Evolutionary conservation across 1,140 invertebrate species (phyloP).

Genomic region (Drosophila cardini): DNA sequence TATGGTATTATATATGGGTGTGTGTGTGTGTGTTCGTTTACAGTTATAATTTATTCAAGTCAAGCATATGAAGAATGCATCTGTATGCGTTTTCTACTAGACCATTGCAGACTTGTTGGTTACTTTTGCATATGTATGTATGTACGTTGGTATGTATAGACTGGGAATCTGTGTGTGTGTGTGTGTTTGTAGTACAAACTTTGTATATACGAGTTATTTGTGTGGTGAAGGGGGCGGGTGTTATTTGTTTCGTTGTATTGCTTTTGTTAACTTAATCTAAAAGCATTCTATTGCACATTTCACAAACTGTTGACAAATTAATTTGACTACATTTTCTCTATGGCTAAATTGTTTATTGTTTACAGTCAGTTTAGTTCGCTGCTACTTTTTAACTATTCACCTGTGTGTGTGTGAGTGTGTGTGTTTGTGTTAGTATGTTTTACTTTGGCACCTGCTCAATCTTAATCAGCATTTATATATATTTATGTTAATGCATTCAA

Average conservation of each 20-base stretch:
- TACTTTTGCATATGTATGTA: constrained; percentile 27
- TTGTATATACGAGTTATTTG: neutral
- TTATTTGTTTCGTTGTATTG: constrained; percentile 35
- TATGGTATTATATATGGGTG: constrained; percentile 42
- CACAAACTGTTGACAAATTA: constrained; percentile 55
- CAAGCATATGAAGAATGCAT: constrained; percentile 19
- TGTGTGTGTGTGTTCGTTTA: constrained; percentile 36
- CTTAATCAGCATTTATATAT: constrained; percentile 20
- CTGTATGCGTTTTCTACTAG: constrained; percentile 32
- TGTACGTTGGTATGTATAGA: constrained; percentile 27
- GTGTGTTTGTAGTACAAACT: constrained; percentile 16
- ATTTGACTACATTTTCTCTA: constrained; percentile 49
- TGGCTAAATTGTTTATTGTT: constrained; percentile 49
- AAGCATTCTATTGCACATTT: constrained; percentile 72
- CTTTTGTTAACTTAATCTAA: constrained; percentile 59
- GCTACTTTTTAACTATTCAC: constrained; percentile 1
- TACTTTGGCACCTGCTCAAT: constrained; percentile 48
- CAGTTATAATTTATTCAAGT: constrained; percentile 52
- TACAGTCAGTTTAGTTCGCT: constrained; percentile 44
- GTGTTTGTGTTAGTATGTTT: constrained; percentile 25
- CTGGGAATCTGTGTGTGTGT: constrained; percentile 8
- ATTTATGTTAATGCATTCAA: neutral
- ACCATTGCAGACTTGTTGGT: constrained; percentile 39
- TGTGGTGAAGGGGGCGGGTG: neutral
- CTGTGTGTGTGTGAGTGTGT: constrained; percentile 16